Conservation (phyloP, 2,888 invertebrate genomes). For the Gibbula magus region DNA sequence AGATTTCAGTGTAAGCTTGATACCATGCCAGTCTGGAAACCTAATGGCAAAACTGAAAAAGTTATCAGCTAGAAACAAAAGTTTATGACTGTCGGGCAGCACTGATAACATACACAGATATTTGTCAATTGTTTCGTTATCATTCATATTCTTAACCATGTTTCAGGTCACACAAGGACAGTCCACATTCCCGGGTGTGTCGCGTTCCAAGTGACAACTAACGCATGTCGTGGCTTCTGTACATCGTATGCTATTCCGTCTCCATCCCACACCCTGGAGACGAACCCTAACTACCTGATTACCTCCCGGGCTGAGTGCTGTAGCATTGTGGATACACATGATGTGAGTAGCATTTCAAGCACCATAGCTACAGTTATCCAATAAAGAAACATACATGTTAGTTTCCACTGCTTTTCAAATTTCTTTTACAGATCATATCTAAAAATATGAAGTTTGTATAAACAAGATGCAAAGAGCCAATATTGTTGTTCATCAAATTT, state of each 20-base stretch:
- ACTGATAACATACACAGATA: too few species aligned
- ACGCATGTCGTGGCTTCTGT: constrained; percentile 91
- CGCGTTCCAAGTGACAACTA: constrained; percentile 88
- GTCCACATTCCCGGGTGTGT: constrained; percentile 90
- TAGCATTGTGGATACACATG: constrained; percentile 91
- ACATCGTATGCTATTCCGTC: constrained; percentile 91
- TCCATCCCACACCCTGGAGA: constrained; percentile 76
- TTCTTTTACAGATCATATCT: neutral
- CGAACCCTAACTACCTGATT: constrained; percentile 80
- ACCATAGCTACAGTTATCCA: neutral
- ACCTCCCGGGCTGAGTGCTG: constrained; percentile 91
- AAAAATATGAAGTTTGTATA: too few species aligned
- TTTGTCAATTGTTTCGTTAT: too few species aligned
- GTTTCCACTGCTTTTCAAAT: neutral
- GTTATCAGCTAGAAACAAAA: too few species aligned
- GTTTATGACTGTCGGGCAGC: too few species aligned
- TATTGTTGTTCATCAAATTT: too few species aligned
- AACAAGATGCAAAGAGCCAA: too few species aligned
- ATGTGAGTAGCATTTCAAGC: constrained; percentile 78
- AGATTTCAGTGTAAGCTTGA: too few species aligned
- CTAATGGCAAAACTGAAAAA: too few species aligned
- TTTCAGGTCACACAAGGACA: constrained; percentile 85
- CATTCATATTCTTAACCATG: too few species aligned
- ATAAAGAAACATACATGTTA: neutral
- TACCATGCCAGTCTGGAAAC: too few species aligned